Base-by-base conservation (phyloP, 2,113 vertebrate species). In the Microtus montanus region DNA sequence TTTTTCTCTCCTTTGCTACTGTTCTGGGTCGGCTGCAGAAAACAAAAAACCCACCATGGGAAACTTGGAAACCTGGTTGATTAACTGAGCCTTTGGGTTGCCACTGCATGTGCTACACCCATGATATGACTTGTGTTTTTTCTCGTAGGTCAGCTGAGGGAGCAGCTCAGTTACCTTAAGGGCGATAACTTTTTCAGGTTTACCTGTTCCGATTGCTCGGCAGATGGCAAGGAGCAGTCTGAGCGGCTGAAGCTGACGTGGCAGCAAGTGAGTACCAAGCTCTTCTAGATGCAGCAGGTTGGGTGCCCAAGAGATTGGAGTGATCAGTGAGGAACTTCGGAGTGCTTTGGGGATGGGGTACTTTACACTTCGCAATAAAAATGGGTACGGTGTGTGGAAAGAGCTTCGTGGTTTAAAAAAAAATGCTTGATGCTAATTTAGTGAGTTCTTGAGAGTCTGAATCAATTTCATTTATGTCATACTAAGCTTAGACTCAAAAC, bases 131-230 rank as follows among this genome's bases (percentile, higher is more conserved):
- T 95, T 70, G 77, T 97, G 92, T 92, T 91, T 97, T 64, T 97
- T 95, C 94, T 97, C 97, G 95, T 98, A 99, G 99, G 98, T 98
- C 99, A 99, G 98, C 98, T 99, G 82, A 99, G 98, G 47, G 99
- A 92, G 92, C 99, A 99, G 97, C 99, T 99, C 89, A 99, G 99
- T 98, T 99, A 99, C 98, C 98, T 99, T 96, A 99, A 99, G 96
- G 99, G 99, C 38, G 99, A 99, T 97, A 99, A 99, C 98, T 99
- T 99, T 98, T 99, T 99, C 96, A 99, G 99, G 95, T 99, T 99
- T 92, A 97, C 98, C 95, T 99, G 99, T 97, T 98, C 92, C 0
- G 98, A 99, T 95, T 99, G 99, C 96, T 99, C 99, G 0, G 99
- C 99, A 86, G 99, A 99, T 73, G 98, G 99, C 38, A 99, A 99